Evolutionary conservation across 37 sponge, comb jelly and placozoan species (phyloP), one percentile per base, ranked within the genome.

Genomic region (Crambe crambe): DNA sequence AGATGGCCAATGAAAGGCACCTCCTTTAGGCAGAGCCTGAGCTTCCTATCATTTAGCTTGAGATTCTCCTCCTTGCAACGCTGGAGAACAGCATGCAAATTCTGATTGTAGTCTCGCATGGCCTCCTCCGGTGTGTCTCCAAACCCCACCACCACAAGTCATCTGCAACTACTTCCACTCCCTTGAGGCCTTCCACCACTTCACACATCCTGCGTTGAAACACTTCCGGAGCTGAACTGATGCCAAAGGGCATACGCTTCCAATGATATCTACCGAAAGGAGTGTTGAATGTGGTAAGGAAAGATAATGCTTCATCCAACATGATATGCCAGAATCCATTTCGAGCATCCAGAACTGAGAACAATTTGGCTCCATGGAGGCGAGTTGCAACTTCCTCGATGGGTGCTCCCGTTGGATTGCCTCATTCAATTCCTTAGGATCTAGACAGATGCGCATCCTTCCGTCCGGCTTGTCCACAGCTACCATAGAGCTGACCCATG

Each of bases 261-360:
- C 70, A 84, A 23, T 40, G 30, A 71, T 80, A 86, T 56, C 87
- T 44, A 0, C 87, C 87, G 39, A 86, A 86, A 17, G 81, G 87
- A 6, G 87, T 80, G 69, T 80, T 80, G 68, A 86, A 79, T 1
- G 80, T 86, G 44, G 91, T 91, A n/a, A 91, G 70, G 34, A 82
- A 59, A 35, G 77, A 74, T 27, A 86, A 86, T 18, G 38, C 21
- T 36, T 86, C 83, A 37, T 81, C 83, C 21, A 91, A 64, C 38
- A 39, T 34, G n/a, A 91, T 72, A 27, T 91, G 92, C 87, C 83
- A 87, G 43, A 81, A 91, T 32, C 83, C 91, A 25, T 80, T 37
- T 23, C 56, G 31, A 21, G 40, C 87, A 82, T 86, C 91, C 2
- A 86, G 63, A 8, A 81, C 68, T 39, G 87, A 78, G 77, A 91